These are phyloP conservation scores for Pilophorus perplexus DNA, from an alignment of 2,888 invertebrate genomes.

Conservation along the genomic window DNA sequence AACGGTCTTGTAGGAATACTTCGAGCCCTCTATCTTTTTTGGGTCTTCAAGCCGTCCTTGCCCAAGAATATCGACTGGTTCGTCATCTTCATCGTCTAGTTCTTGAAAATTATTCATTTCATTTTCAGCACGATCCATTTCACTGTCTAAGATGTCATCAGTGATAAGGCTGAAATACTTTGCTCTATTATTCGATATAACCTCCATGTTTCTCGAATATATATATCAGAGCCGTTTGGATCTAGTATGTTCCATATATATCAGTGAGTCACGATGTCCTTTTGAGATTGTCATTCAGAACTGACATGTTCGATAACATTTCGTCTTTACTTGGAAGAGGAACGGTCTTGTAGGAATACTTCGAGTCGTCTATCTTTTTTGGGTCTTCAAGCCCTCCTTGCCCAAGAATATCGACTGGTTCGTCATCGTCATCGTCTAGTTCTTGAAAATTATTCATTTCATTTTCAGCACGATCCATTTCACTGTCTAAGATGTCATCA, in stretches of 20 bases:
- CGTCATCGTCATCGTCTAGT: too few species aligned
- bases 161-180: constrained; percentile 9
- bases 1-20: background rate
- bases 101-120: background rate
- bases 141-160: background rate
- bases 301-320: background rate
- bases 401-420: too few species aligned
- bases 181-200: background rate
- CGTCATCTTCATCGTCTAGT: background rate
- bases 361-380: too few species aligned
- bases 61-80: constrained; percentile 11
- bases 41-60: constrained; percentile 6
- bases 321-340: too few species aligned
- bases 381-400: too few species aligned
- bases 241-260: constrained; percentile 12
- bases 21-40: background rate
- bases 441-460: too few species aligned
- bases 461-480: too few species aligned
- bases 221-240: background rate
- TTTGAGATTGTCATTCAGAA: constrained; percentile 5
- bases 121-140: background rate
- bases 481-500: too few species aligned
- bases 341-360: too few species aligned
- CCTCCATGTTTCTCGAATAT: background rate
- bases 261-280: constrained; percentile 22